Evolutionary conservation across 2,888 invertebrate genomes (phyloP), one percentile per base, ranked within the genome.

Genomic region (Teleogryllus oceanicus): DNA sequence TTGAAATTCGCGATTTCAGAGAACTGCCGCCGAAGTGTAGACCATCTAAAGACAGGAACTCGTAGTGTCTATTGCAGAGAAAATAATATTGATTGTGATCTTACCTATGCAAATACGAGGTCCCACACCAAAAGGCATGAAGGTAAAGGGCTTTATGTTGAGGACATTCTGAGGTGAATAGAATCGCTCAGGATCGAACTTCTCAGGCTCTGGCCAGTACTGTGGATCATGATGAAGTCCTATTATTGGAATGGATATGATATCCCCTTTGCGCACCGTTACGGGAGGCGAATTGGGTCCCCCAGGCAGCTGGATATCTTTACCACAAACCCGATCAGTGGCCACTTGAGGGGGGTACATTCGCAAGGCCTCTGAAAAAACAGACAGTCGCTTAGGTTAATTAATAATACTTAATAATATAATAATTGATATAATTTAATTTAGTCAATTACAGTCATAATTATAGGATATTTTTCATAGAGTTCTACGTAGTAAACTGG

Each of bases 181-280:
- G 83, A 89, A 89, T 78, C 88, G 84, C 37, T 89, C 88, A 0
- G 91, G 91, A 84, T 91, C 89, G 79, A 91, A 92, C 83, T 89
- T 89, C 0, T 85, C 83, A 0, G 91, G 86, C 37, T 86, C 84
- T 8, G 85, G 84, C 80, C 84, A 86, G 82, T 84, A 83, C 50
- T 85, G 83, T 1, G 83, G 82, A 80, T 86, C 85, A 50, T 83
- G 83, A 78, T 87, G 87, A 24, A 87, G 79, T 0, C 86, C 85
- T 87, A 88, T 79, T 80, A 83, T 51, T 80, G 85, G 82, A 83
- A 81, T 81, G 81, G 80, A 50, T 5, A 85, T 82, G 0, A 81
- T 77, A 20, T 81, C 82, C 13, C 84, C 85, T 78, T 74, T 24
- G 16, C 24, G 24, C 12, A 79, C 21, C 18, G 24, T 75, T 20